phyloP scores from a whole-genome alignment of 2,888 invertebrate genomes.

The Bellardia bayeri region DNA sequence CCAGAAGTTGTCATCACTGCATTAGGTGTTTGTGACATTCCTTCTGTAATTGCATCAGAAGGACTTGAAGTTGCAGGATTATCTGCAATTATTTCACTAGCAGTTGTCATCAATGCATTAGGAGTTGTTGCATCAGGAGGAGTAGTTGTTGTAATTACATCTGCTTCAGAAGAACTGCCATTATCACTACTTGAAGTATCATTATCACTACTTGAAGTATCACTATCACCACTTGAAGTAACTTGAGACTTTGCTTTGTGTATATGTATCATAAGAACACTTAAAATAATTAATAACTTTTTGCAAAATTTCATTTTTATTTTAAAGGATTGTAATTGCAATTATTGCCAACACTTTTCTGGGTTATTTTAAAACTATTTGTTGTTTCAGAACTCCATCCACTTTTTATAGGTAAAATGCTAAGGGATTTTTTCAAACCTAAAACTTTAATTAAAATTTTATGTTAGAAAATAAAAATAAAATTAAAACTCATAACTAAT shows the following conservation, averaged over 20 bases:
- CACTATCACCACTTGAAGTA: background rate
- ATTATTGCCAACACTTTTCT: background rate
- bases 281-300: background rate
- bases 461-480: background rate
- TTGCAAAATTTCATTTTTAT: background rate
- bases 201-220: too few relatives aligned
- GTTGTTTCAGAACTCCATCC: too few relatives aligned
- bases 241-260: background rate
- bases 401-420: constrained; percentile 1
- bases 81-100: too few relatives aligned
- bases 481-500: too few relatives aligned
- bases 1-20: too few relatives aligned
- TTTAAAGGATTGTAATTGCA: background rate
- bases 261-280: background rate
- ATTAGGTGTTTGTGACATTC: too few relatives aligned
- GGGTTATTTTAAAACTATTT: background rate
- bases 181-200: too few relatives aligned
- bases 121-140: background rate
- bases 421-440: background rate
- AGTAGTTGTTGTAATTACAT: background rate
- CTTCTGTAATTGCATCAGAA: too few relatives aligned
- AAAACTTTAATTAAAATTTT: constrained; percentile 6
- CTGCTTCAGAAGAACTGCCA: too few relatives aligned
- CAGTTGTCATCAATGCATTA: too few relatives aligned
- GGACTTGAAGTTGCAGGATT: background rate